phyloP scores from a whole-genome alignment of 2,797 vertebrate genomes.

The Amblyraja radiata region DNA sequence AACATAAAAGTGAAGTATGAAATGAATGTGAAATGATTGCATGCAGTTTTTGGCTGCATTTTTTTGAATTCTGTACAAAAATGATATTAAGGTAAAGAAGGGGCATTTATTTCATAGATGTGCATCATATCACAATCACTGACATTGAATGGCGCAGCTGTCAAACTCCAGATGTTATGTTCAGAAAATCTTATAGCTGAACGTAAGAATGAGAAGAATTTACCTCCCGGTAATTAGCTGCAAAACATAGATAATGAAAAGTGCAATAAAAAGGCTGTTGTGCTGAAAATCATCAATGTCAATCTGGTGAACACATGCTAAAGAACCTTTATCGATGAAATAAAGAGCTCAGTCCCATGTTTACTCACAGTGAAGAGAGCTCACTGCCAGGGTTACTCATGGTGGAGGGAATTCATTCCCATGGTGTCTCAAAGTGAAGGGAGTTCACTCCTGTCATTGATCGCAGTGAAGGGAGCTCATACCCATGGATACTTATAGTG shows the following conservation, averaged over 20 bases:
- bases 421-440: neutral
- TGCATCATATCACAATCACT: neutral
- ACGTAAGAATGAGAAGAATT: neutral
- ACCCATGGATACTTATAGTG: neutral
- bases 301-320: neutral
- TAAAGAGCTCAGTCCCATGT: neutral
- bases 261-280: neutral
- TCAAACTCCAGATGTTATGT: neutral
- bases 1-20: neutral
- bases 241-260: neutral
- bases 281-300: neutral
- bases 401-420: neutral
- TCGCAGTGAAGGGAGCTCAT: neutral
- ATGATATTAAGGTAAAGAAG: neutral
- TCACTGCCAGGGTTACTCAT: neutral
- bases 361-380: neutral
- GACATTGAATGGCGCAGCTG: neutral
- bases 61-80: neutral
- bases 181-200: neutral
- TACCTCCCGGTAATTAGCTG: neutral
- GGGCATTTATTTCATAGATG: neutral
- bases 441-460: too few species aligned
- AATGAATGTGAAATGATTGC: neutral
- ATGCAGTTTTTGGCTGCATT: neutral
- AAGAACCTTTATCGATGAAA: neutral